Percentiles rank a stretch among this genome's conserved stretches.
Conservation (phyloP, 2,113 vertebrate genomes). For the Piliocolobus tephrosceles region DNA sequence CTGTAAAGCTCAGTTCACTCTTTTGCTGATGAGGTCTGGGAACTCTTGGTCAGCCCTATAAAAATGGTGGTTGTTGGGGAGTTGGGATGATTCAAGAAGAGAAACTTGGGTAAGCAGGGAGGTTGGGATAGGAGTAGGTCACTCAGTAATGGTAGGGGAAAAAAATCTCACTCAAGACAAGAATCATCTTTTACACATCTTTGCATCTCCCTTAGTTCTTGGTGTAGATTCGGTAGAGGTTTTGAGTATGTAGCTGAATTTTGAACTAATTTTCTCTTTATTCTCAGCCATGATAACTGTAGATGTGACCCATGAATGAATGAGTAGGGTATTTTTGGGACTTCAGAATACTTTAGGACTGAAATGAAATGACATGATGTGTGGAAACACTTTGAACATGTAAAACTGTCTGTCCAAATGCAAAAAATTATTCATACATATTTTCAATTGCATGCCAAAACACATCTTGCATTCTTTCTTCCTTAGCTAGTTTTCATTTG, state of each 20-base stretch:
- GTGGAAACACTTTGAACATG: conserved; percentile 12
- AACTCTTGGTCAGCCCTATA: background rate
- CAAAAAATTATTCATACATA: background rate
- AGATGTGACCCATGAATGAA: conserved; percentile 27
- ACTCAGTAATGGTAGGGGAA: background rate
- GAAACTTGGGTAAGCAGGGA: background rate
- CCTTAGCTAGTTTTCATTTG: background rate
- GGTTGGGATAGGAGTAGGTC: background rate
- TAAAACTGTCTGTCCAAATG: background rate
- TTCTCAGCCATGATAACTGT: background rate
- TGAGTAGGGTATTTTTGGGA: conserved; percentile 17
- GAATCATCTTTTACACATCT: background rate
- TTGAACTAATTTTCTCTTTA: conserved; percentile 13
- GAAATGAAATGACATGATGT: background rate
- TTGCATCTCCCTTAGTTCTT: conserved; percentile 18
- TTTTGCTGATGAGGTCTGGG: background rate
- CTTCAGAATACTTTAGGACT: background rate
- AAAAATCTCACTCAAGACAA: background rate
- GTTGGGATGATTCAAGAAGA: background rate
- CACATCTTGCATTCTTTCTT: background rate
- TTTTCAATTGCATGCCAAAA: conserved; percentile 16
- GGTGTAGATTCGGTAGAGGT: background rate
- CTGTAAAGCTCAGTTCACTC: background rate
- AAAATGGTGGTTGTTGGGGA: background rate
- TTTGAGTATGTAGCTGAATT: background rate